phyloP scores from a whole-genome alignment of 2,888 invertebrate genomes.

The Ditula angustiorana region DNA sequence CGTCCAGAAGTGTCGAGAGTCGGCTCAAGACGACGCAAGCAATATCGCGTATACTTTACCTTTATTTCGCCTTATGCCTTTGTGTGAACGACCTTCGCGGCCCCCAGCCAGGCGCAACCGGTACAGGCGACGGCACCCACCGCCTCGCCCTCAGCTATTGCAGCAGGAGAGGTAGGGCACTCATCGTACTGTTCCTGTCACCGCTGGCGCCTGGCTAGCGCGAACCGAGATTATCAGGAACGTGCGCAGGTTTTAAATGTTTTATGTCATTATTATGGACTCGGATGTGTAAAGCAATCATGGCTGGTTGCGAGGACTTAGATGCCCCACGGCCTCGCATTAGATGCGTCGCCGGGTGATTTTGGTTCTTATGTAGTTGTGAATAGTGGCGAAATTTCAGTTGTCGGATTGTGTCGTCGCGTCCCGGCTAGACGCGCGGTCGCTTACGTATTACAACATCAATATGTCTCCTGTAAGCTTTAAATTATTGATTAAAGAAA shows the following conservation, averaged over 20 bases:
- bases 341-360: conserved; percentile 42
- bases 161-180: not conserved
- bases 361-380: conserved; percentile 55
- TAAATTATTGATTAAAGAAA: conserved; percentile 85
- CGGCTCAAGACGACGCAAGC: conserved; percentile 39
- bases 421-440: conserved; percentile 47
- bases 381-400: conserved; percentile 66
- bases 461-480: conserved; percentile 81
- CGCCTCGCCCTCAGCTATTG: not conserved
- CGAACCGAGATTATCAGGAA: not conserved
- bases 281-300: conserved; percentile 35
- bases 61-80: conserved; percentile 41
- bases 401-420: conserved; percentile 47
- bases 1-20: conserved; percentile 43
- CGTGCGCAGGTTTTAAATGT: conserved; percentile 23
- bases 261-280: conserved; percentile 33
- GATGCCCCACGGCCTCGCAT: conserved; percentile 23
- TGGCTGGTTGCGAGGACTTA: conserved; percentile 23
- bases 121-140: not conserved
- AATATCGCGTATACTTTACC: conserved; percentile 39
- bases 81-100: conserved; percentile 5
- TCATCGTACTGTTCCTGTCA: not conserved
- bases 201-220: not conserved
- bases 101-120: not conserved
- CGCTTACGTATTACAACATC: conserved; percentile 62